These are phyloP conservation scores for Antidorcas marsupialis DNA, from an alignment of 2,113 vertebrate genomes.

Conservation along the genomic window DNA sequence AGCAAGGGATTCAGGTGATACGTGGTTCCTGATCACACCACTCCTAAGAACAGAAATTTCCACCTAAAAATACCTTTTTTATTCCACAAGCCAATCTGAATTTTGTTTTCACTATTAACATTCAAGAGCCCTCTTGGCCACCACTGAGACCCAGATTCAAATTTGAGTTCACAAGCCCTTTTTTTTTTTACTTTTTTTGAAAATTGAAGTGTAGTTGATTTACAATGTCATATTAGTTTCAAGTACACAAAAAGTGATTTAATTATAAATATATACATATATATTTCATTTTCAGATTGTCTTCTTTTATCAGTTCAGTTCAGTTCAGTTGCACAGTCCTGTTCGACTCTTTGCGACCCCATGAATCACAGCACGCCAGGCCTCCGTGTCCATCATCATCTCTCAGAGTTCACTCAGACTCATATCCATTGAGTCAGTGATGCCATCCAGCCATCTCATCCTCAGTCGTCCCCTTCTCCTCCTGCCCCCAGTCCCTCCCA, in stretches of 20 bases:
- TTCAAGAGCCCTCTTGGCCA: not conserved
- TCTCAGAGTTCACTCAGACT: too few species aligned
- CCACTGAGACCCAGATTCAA: not conserved
- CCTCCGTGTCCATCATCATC: too few species aligned
- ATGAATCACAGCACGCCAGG: too few species aligned
- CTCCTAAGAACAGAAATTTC: not conserved
- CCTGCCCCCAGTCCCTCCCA: too few species aligned
- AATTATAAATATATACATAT: not conserved
- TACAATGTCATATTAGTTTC: not conserved
- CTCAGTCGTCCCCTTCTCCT: too few species aligned
- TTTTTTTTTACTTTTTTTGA: not conserved
- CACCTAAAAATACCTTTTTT: not conserved
- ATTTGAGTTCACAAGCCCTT: not conserved
- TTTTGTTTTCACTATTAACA: not conserved
- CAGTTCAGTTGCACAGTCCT: too few species aligned
- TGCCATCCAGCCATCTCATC: too few species aligned
- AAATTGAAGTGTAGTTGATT: not conserved
- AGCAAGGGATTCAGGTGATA: not conserved
- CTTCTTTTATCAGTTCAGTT: not conserved
- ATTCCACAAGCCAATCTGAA: not conserved
- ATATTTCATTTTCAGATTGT: not conserved
- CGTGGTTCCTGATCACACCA: not conserved
- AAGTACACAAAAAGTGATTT: not conserved
- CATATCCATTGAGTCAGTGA: too few species aligned
- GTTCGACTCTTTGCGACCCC: too few species aligned